phyloP scores from a whole-genome alignment of 2,888 invertebrate genomes.

The Axea sp. region DNA sequence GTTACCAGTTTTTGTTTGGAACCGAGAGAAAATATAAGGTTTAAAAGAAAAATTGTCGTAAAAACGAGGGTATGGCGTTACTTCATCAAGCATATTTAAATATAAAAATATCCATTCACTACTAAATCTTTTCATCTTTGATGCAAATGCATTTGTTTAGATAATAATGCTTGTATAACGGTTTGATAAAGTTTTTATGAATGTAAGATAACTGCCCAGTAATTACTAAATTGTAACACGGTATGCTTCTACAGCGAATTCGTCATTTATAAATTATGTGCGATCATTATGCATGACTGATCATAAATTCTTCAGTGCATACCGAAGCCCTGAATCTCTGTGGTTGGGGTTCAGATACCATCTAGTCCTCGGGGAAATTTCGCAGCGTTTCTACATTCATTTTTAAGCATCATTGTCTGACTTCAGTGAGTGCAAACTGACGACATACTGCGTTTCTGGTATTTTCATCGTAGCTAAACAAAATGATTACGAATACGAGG shows the following conservation, averaged over 20 bases:
- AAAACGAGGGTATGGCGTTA: too few relatives aligned
- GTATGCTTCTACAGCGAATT: neutral
- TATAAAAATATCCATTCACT: neutral
- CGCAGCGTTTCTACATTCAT: conserved; percentile 30
- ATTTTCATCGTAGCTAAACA: conserved; percentile 20
- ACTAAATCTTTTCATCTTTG: too few relatives aligned
- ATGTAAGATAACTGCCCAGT: neutral
- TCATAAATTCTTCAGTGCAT: conserved; percentile 13
- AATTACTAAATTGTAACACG: neutral
- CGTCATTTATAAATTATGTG: conserved; percentile 1
- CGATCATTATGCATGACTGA: conserved; percentile 1
- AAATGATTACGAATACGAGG: conserved; percentile 3
- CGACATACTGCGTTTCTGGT: conserved; percentile 11
- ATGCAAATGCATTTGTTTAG: neutral
- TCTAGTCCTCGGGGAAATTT: conserved; percentile 39
- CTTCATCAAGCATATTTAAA: neutral
- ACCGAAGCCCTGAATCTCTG: conserved; percentile 22
- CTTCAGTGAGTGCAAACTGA: conserved; percentile 6
- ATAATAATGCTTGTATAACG: neutral
- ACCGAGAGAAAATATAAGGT: too few relatives aligned
- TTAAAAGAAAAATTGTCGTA: too few relatives aligned
- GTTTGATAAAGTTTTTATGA: conserved; percentile 2
- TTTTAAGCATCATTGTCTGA: conserved; percentile 43
- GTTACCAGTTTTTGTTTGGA: too few relatives aligned
- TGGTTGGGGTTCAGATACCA: conserved; percentile 11